Evolutionary conservation across 2,888 invertebrate genomes (phyloP), one percentile per base, ranked within the genome.

Genomic region (Hylaea fasciaria): DNA sequence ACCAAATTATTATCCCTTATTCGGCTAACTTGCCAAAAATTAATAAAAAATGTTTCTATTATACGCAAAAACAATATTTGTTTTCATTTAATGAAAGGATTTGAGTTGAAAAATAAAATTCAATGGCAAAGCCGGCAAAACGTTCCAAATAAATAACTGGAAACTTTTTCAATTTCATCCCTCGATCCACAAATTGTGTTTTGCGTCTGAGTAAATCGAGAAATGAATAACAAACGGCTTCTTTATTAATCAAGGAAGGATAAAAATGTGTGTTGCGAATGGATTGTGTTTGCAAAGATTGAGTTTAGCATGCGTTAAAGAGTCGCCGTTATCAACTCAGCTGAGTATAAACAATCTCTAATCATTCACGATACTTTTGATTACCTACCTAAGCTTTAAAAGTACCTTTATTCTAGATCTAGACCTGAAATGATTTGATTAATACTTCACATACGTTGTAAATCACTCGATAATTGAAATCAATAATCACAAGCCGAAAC

Each of bases 111-210:
- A 86, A 87, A 86, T 85, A 86, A 82, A 87, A 85, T 86, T 86
- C 83, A 85, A 86, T 81, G 80, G 78, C 72, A 69, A 71, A 75
- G 80, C 81, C 78, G 79, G 82, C 82, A 80, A 83, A 83, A 81
- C 82, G 85, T 71, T 86, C 80, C 83, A 87, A 89, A 90, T 91
- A 90, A 90, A 90, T 89, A 89, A 89, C 86, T 82, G 82, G 80
- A 89, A 91, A 91, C 88, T 91, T 91, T 91, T 91, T 91, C 90
- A 91, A 90, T 91, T 90, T 89, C 87, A 89, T 82, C 85, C 83
- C 78, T 72, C 84, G 82, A 87, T 85, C 85, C 85, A 80, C 83
- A 90, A 90, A 90, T 91, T 90, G 89, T 90, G 83, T 90, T 91
- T 89, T 87, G 85, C 88, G 87, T 86, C 83, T 86, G 83, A 87